Evolutionary conservation across 1,140 invertebrate genomes (phyloP), one percentile per base, ranked within the genome.

Genomic region (Drosophila melanica): DNA sequence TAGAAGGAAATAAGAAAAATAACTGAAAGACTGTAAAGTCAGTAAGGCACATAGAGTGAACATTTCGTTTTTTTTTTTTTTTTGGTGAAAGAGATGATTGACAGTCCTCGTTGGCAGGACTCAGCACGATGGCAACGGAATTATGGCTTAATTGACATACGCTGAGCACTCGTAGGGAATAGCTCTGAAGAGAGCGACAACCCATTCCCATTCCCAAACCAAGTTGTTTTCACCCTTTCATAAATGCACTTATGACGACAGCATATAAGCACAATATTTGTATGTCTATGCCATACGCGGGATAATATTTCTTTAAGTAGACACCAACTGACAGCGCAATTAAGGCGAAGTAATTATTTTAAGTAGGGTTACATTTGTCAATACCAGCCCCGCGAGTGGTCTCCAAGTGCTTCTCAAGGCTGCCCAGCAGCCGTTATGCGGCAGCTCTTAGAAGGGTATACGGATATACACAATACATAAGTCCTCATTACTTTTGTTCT

Each of bases 271-370:
- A 73, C 64, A 74, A 77, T 74, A 70, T 86, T 76, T 86, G 64
- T 75, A 62, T 86, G 67, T 85, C 66, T 67, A 55, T 69, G 58
- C 48, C 65, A 64, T 82, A 72, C 81, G 75, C 81, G 75, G 81
- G 81, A 86, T 86, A 86, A 87, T 87, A 89, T 89, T 87, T 87
- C 78, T 79, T 75, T 87, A 87, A 87, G 81, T 87, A 87, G 82
- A 89, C 79, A 87, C 84, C 84, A 89, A 87, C 79, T 87, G 82
- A 89, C 82, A 82, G 84, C 75, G 82, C 84, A 87, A 87, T 89
- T 89, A 87, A 87, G 82, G 84, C 82, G 48, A 68, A 87, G 84
- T 89, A 87, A 87, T 87, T 87, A 87, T 87, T 87, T 87, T 87
- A 87, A 87, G 82, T 87, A 87, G 82, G 82, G 82, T 89, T 87